These are phyloP conservation scores for Rhegmatorhina hoffmannsi DNA, from an alignment of 2,113 vertebrate genomes.

Conservation along the genomic window DNA sequence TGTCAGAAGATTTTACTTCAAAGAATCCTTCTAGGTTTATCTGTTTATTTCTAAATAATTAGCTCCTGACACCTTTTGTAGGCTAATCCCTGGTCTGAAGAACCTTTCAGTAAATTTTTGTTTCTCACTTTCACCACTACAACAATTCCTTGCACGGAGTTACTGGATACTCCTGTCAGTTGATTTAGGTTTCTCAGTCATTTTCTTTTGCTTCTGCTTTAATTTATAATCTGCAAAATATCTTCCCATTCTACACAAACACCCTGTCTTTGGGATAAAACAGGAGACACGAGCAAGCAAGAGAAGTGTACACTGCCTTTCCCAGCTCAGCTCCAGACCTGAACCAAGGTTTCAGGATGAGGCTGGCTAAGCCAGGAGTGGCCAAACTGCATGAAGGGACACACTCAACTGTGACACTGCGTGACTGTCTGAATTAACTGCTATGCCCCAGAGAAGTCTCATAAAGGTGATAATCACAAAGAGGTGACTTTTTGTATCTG, in stretches of 20 bases:
- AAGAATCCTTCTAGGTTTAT: neutral
- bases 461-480: neutral
- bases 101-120: neutral
- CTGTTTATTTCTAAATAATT: neutral
- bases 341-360: neutral
- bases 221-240: neutral
- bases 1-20: neutral
- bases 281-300: neutral
- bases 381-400: fast-evolving
- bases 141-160: neutral
- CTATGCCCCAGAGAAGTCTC: neutral
- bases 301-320: neutral
- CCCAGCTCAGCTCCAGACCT: neutral
- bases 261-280: neutral
- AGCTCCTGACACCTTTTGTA: neutral
- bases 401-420: neutral
- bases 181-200: neutral
- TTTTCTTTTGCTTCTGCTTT: neutral
- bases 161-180: neutral
- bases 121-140: neutral
- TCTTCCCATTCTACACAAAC: neutral
- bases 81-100: neutral
- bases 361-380: neutral
- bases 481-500: neutral
- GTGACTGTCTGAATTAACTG: neutral